Conservation (phyloP, 1,140 invertebrate species). For the Adelges cooleyi region DNA sequence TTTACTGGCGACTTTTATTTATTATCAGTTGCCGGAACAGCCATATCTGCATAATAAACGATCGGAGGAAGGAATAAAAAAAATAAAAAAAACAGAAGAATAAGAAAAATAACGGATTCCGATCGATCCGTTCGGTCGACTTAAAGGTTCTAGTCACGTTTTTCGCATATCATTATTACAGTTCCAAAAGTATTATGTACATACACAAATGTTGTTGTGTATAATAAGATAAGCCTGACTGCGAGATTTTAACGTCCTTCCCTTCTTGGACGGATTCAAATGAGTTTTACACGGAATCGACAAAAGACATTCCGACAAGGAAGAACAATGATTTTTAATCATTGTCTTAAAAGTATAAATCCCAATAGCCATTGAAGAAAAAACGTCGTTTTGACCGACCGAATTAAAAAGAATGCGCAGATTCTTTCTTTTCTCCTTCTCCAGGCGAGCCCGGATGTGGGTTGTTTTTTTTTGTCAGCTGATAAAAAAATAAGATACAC, state of each 20-base stretch:
- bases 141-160: slow-evolving; percentile 24
- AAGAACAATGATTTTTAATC: no score
- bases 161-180: slow-evolving; percentile 27
- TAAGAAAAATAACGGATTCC: slow-evolving; percentile 15
- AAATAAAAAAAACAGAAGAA: background rate
- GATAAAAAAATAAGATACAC: background rate
- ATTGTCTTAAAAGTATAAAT: no score
- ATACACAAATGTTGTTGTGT: slow-evolving; percentile 15
- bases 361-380: no score
- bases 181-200: slow-evolving; percentile 24
- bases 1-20: slow-evolving; percentile 22
- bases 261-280: slow-evolving; percentile 18
- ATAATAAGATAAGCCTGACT: slow-evolving; percentile 11
- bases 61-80: background rate
- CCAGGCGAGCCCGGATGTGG: background rate
- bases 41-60: slow-evolving; percentile 28
- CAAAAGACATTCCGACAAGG: no score
- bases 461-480: background rate
- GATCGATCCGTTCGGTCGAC: slow-evolving; percentile 13
- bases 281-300: slow-evolving; percentile 1
- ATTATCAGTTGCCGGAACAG: slow-evolving; percentile 24
- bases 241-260: slow-evolving; percentile 11
- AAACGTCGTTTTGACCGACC: no score
- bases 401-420: background rate
- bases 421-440: background rate